These are phyloP conservation scores for Margarornis squamiger DNA, from an alignment of 2,797 vertebrate genomes.

Conservation along the genomic window DNA sequence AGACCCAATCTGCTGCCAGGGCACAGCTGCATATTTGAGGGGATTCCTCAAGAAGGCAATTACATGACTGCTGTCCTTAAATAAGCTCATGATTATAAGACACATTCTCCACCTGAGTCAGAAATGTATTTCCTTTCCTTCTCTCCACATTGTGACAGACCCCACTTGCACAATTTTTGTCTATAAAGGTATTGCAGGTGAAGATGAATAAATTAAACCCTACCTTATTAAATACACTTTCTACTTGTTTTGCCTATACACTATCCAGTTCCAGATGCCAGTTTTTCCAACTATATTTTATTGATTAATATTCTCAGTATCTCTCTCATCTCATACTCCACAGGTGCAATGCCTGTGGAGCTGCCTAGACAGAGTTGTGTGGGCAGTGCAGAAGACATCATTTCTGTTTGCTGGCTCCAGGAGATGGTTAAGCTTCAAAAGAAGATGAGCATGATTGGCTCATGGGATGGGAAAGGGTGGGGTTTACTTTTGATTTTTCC, in stretches of 20 bases:
- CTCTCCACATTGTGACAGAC: fast-evolving
- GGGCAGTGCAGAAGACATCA: not conserved
- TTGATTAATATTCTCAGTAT: not conserved
- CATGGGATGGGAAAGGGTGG: not conserved
- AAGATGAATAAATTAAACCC: not conserved
- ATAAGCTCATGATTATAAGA: not conserved
- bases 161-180: not conserved
- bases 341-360: not conserved
- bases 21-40: not conserved
- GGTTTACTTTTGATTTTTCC: not conserved
- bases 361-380: not conserved
- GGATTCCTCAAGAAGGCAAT: not conserved
- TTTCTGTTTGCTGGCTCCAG: not conserved
- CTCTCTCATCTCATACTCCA: not conserved
- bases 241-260: not conserved
- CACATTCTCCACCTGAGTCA: not conserved
- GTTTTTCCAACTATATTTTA: not conserved
- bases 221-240: not conserved
- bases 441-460: not conserved
- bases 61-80: not conserved
- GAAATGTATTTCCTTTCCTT: not conserved
- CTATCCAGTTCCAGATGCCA: not conserved
- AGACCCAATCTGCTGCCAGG: not conserved
- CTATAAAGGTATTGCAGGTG: not conserved
- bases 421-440: not conserved